Conservation (phyloP, 2,888 invertebrate genomes). For the Tromatobia lineatoria region DNA sequence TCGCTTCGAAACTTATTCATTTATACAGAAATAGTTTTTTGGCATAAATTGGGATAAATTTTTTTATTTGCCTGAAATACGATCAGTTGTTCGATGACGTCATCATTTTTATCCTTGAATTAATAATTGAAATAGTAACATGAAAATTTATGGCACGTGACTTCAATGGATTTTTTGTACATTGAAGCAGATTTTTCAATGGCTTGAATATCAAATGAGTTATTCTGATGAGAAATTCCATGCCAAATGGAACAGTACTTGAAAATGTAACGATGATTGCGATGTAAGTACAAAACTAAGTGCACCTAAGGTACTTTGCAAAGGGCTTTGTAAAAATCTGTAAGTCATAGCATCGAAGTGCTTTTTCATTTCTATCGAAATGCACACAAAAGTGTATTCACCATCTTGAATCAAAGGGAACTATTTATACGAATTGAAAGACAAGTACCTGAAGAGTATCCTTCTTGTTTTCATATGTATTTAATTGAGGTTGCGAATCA, state of each 20-base stretch:
- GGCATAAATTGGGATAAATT: too few relatives aligned
- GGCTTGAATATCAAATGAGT: neutral
- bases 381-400: conserved; percentile 4
- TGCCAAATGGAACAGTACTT: neutral
- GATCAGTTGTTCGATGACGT: neutral
- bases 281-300: too few relatives aligned
- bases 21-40: too few relatives aligned
- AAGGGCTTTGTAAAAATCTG: neutral
- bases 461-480: conserved; percentile 13
- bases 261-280: too few relatives aligned
- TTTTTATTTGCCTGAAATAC: too few relatives aligned
- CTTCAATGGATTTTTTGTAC: neutral
- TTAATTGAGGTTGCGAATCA: conserved; percentile 39
- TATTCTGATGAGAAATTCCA: neutral
- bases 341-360: neutral
- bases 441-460: neutral
- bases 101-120: too few relatives aligned
- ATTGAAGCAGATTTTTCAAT: neutral
- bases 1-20: too few relatives aligned
- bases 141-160: too few relatives aligned
- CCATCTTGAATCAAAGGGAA: conserved; percentile 46
- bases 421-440: conserved; percentile 17
- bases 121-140: too few relatives aligned
- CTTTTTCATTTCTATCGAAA: neutral
- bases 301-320: too few relatives aligned